Conservation (phyloP, 92 coral and sea anemone species). For the Hydrozoanthus gracilis region DNA sequence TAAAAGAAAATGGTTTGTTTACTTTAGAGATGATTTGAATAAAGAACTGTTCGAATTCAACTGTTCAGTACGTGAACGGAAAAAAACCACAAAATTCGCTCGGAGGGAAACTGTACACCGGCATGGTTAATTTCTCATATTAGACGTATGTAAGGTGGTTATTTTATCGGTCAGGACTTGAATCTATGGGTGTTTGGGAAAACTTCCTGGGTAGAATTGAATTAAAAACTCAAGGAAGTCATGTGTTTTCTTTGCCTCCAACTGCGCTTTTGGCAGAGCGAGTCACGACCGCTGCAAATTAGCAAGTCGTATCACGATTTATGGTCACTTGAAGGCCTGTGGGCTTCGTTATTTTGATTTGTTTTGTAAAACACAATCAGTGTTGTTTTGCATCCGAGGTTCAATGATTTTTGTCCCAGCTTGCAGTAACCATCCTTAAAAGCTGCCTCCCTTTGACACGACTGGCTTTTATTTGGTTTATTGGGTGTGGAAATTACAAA, state of each 20-base stretch:
- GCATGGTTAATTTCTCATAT: too few relatives aligned
- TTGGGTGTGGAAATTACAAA: constrained; percentile 23
- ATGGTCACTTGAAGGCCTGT: not conserved
- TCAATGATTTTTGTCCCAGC: not conserved
- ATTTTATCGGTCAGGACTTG: not conserved
- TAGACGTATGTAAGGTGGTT: too few relatives aligned
- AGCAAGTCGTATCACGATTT: constrained; percentile 31
- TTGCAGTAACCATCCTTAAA: not conserved
- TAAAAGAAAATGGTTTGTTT: not conserved
- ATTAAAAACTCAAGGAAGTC: not conserved
- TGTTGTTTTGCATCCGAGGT: not conserved
- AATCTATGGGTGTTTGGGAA: not conserved
- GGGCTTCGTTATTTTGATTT: not conserved
- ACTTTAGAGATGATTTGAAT: not conserved
- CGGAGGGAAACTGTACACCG: not conserved
- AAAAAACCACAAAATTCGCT: not conserved
- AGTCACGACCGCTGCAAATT: constrained; percentile 30
- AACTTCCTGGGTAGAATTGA: not conserved
- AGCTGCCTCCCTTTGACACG: too few relatives aligned
- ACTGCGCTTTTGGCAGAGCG: not conserved
- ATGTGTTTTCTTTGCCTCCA: not conserved
- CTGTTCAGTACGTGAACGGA: not conserved
- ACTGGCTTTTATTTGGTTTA: not conserved
- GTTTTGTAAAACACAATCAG: not conserved
- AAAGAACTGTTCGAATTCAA: not conserved